These are phyloP conservation scores for Tringa solitaria DNA, from an alignment of 2,113 vertebrate species.

Conservation along the genomic window DNA sequence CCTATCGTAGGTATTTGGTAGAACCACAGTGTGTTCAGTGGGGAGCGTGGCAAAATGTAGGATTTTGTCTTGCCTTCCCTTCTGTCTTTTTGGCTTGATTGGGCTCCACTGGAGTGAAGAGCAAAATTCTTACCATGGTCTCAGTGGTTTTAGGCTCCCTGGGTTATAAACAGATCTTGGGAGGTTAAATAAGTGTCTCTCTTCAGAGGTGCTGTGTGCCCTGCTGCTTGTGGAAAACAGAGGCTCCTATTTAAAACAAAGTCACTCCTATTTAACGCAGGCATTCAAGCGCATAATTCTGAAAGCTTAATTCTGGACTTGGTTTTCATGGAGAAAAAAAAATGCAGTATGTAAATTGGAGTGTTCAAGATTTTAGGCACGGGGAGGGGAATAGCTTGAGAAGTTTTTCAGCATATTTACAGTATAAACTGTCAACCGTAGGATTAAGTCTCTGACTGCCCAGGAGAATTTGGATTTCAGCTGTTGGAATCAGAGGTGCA, in stretches of 20 bases:
- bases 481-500: neutral
- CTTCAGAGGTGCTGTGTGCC: neutral
- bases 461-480: neutral
- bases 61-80: neutral
- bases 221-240: neutral
- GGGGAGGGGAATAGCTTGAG: neutral
- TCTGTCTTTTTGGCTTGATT: neutral
- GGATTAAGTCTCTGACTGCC: neutral
- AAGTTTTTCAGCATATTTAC: neutral
- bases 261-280: neutral
- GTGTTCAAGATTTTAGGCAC: neutral
- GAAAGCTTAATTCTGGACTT: neutral
- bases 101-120: neutral
- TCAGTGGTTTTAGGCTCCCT: neutral
- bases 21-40: neutral
- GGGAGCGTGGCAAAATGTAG: neutral
- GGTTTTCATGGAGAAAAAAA: neutral
- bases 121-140: neutral
- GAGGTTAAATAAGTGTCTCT: neutral
- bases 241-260: neutral
- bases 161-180: neutral
- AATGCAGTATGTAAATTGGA: rapidly evolving
- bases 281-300: neutral
- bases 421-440: neutral
- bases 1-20: neutral